These are phyloP conservation scores for Lipotes vexillifer DNA, from an alignment of 2,113 vertebrate genomes.

Conservation along the genomic window DNA sequence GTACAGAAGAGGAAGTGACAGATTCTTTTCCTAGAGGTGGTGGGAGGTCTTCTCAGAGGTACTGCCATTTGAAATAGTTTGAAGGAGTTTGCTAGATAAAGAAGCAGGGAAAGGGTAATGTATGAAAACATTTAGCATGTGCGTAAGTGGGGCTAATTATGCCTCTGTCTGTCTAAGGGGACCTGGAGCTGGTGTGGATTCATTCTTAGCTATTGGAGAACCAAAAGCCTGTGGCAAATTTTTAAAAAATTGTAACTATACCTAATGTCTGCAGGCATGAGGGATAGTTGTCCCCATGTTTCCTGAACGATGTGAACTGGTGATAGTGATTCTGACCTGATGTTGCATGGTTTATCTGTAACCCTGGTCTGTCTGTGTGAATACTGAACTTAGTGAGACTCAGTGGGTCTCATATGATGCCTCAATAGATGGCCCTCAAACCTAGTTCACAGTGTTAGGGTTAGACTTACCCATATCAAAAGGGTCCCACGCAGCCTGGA, in stretches of 20 bases:
- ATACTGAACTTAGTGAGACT: background rate
- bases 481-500: background rate
- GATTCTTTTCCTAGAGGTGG: background rate
- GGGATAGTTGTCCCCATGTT: background rate
- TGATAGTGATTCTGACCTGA: background rate
- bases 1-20: background rate
- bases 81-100: background rate
- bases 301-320: background rate
- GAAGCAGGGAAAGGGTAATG: background rate
- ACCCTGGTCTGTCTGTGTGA: background rate
- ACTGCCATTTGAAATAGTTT: background rate
- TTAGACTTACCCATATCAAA: background rate
- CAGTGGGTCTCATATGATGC: background rate
- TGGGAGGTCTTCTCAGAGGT: background rate
- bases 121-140: background rate
- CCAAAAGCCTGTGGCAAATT: background rate
- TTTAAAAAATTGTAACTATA: background rate
- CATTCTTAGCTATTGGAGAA: background rate
- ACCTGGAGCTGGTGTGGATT: background rate
- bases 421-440: background rate
- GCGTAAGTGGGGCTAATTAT: background rate
- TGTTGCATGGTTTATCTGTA: background rate
- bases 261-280: background rate
- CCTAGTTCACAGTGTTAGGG: background rate
- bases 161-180: background rate